Conservation (phyloP, 2,888 invertebrate genomes). For the Noctuana brunneofusca region DNA sequence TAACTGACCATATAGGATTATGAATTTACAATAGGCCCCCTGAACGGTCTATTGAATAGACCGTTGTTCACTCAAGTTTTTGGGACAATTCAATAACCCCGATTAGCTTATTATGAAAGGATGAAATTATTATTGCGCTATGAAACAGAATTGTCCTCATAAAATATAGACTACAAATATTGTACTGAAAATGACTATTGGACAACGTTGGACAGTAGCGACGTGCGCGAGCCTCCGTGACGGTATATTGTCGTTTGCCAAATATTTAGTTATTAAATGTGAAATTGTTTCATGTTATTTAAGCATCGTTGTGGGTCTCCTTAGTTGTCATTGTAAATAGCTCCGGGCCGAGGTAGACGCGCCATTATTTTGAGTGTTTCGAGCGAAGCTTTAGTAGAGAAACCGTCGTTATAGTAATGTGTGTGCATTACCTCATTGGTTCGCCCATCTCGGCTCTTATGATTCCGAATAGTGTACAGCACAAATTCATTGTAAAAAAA, state of each 20-base stretch:
- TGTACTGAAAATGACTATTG: too few species aligned
- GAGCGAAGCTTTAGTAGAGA: constrained; percentile 8
- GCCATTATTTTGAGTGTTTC: constrained; percentile 35
- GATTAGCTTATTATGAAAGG: too few species aligned
- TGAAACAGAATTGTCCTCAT: too few species aligned
- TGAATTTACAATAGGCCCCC: too few species aligned
- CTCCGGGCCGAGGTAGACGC: constrained; percentile 53
- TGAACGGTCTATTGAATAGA: too few species aligned
- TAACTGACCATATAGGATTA: too few species aligned
- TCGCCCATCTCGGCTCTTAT: constrained; percentile 35
- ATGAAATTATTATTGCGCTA: too few species aligned
- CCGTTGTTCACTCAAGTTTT: too few species aligned
- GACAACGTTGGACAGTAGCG: not conserved
- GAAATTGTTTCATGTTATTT: constrained; percentile 52
- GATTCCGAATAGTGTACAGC: constrained; percentile 67
- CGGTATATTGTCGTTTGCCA: constrained; percentile 61
- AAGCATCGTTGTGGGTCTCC: constrained; percentile 56
- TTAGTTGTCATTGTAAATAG: constrained; percentile 73
- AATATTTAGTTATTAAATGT: constrained; percentile 69
- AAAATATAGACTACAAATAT: too few species aligned
- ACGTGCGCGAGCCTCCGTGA: constrained; percentile 8
- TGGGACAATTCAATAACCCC: too few species aligned
- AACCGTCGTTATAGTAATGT: not conserved
- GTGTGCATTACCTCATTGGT: constrained; percentile 15
- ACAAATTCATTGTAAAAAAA: constrained; percentile 79